Base-by-base conservation (phyloP, 2,113 vertebrate species). In the Apodemus sylvaticus region DNA sequence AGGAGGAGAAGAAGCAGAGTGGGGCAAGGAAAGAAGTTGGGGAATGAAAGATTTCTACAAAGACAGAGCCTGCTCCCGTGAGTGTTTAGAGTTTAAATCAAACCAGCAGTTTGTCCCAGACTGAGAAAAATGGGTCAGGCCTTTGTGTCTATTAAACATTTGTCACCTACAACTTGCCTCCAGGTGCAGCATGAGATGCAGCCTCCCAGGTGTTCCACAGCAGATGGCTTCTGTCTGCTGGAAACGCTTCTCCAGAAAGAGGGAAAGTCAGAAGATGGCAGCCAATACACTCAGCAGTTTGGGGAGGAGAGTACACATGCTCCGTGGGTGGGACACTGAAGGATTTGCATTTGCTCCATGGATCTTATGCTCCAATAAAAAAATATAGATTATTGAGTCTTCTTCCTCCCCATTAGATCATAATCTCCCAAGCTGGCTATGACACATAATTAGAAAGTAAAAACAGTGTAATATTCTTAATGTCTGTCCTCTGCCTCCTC, bases 251-350 rank as follows among this genome's bases (percentile, higher is more conserved):
- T 89, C 42, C n/a, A n/a, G 53, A 45, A 90, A 85, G 11, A 24
- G 31, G 55, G 9, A 24, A 89, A 55, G 24, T 90, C 29, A 79
- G 70, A 88, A 29, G 26, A 22, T 19, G 42, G 48, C 42, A 92
- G 48, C 34, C 17, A 9, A 7, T 62, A 68, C 42, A 89, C 20
- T 16, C 26, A 48, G 48, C 2, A 55, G 26, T 9, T 58, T 7
- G 31, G 17, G 19, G 2, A 77, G 29, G 42, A 29, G 36, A 1
- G 2, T 83, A 36, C 0, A 16, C 14, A 7, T 36, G 0, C 1
- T 36, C 58, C 79, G 76, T 45, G 29, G 24, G 26, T 64, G 7
- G 19, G 74, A 48, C 55, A 79, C 24, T 1, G 48, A 34, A 3
- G 16, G 6, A 42, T 87, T n/a, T n/a, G 45, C 48, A 42, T 87